phyloP scores from a whole-genome alignment of 2,888 invertebrate genomes.

The Phanerotoma sp. region DNA sequence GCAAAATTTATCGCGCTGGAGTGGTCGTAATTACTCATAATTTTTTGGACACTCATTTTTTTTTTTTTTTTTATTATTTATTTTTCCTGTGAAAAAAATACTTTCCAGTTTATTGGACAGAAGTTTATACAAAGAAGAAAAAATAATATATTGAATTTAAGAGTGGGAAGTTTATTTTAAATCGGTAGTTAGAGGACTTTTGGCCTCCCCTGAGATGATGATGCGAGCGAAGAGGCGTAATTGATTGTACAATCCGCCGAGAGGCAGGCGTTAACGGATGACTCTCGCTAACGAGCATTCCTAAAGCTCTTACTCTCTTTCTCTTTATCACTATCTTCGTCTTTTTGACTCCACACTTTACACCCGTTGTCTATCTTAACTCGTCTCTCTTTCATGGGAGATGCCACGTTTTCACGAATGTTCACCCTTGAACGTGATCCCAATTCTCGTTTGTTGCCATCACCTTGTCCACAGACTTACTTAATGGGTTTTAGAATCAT shows the following conservation, averaged over 20 bases:
- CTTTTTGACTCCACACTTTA: conserved; percentile 22
- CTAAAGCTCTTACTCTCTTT: conserved; percentile 38
- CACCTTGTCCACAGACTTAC: neutral
- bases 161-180: conserved; percentile 26
- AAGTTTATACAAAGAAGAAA: neutral
- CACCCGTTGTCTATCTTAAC: conserved; percentile 16
- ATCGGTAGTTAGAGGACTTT: conserved; percentile 50
- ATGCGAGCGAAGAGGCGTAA: conserved; percentile 55
- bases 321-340: conserved; percentile 10
- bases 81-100: too few species aligned
- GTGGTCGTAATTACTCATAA: too few species aligned
- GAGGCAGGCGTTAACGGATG: conserved; percentile 58
- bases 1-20: too few species aligned
- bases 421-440: conserved; percentile 15
- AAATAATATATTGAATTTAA: neutral
- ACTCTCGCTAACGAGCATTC: conserved; percentile 58
- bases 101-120: too few species aligned
- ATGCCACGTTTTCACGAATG: conserved; percentile 1
- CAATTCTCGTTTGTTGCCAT: conserved; percentile 8
- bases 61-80: neutral
- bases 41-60: neutral
- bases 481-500: neutral
- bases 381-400: neutral
- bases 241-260: conserved; percentile 56
- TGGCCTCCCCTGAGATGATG: conserved; percentile 55